Percentiles rank a stretch among this genome's conserved stretches.
These are phyloP conservation scores for Pseudochromis fuscus DNA, from an alignment of 2,797 vertebrate species.

Conservation along the genomic window DNA sequence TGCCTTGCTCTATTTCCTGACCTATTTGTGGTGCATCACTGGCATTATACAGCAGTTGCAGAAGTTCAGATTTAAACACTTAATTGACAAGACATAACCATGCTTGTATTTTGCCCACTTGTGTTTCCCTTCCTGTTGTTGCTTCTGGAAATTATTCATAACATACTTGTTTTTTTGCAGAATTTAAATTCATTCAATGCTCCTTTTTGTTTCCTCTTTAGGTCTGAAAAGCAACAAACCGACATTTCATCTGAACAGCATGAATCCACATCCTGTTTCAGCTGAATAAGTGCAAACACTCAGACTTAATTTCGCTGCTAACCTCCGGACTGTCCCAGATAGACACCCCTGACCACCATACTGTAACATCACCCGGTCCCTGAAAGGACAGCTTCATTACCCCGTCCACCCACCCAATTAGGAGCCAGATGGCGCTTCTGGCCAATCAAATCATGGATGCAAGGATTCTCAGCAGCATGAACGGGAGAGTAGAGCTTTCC, in stretches of 20 bases:
- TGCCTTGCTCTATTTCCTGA: constrained; percentile 79
- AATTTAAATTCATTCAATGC: constrained; percentile 40
- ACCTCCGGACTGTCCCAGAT: constrained; percentile 86
- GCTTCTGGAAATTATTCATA: constrained; percentile 10
- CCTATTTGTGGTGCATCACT: constrained; percentile 79
- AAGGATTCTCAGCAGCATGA: constrained; percentile 88
- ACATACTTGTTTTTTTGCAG: constrained; percentile 39
- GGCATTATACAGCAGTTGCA: constrained; percentile 65
- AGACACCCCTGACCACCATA: constrained; percentile 90
- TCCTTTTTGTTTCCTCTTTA: constrained; percentile 68
- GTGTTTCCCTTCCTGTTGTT: not conserved
- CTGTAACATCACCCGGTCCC: constrained; percentile 87
- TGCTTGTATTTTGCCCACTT: constrained; percentile 24
- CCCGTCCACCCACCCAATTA: constrained; percentile 91
- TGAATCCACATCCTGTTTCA: constrained; percentile 78
- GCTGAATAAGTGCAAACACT: constrained; percentile 66
- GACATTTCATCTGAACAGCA: constrained; percentile 61
- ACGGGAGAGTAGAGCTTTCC: constrained; percentile 95
- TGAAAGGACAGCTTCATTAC: constrained; percentile 89
- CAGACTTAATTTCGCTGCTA: constrained; percentile 52
- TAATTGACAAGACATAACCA: constrained; percentile 36
- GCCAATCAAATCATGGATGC: constrained; percentile 97
- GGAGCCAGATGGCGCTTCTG: constrained; percentile 95
- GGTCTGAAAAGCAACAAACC: constrained; percentile 62
- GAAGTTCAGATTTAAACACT: constrained; percentile 48